Base-by-base conservation (phyloP, 2,797 vertebrate species). In the Pipistrellus pygmaeus region DNA sequence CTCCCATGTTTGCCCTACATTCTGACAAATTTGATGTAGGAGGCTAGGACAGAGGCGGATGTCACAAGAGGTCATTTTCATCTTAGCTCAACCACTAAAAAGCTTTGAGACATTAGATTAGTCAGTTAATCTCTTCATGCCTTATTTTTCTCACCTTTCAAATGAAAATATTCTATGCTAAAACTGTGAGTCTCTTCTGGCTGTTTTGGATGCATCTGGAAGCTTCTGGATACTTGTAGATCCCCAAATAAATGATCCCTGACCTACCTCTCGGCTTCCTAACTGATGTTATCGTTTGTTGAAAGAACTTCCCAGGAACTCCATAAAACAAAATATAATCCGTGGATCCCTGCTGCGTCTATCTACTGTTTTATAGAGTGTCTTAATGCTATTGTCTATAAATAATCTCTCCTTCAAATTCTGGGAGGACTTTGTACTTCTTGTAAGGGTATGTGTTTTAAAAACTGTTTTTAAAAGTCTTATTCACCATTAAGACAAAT, bases 91-190 rank as follows among this genome's bases (percentile, higher is more conserved):
- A 57, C 14, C 44, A 71, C 55, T 41, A n/a, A 60, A 81, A 68
- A 30, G 6, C 23, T 32, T 77, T 64, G 60, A 86, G 78, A 91
- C 8, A 38, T 60, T 66, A 15, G 18, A 25, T 86, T 92, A 86
- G 9, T 64, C 23, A 88, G 3, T 62, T 85, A 51, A 35, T 55
- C 62, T 44, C 82, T 78, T 41, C 51, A 55, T 69, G 15, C 5
- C 48, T 57, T 12, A n/a, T n/a, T 62, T 91, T 95, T 94, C 88
- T 82, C 76, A 76, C 9, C 71, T 41, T 77, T 84, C 66, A 83
- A 64, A 57, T 57, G 53, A 86, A 93, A 90, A 53, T 93, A 38
- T 44, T 88, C 38, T 13, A 11, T 82, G 25, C 10, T 77, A 27
- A 90, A 85, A 83, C 13, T 10, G 5, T 53, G 55, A 71, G 30